phyloP scores from a whole-genome alignment of 2,797 vertebrate species.

The Anguilla megastoma region DNA sequence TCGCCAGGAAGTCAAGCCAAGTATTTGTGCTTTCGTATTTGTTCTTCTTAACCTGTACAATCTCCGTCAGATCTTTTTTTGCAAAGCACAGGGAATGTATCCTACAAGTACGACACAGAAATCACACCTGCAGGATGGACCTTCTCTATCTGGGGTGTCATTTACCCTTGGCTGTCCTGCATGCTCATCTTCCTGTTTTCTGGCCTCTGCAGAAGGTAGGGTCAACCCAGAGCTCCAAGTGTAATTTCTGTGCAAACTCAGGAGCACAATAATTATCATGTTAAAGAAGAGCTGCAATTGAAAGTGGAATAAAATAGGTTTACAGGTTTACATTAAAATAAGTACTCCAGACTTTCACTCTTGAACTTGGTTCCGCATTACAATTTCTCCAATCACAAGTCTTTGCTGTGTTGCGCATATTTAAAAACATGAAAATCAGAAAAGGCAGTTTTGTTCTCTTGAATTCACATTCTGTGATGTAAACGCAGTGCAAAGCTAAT shows the following conservation, averaged over 20 bases:
- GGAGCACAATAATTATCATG: neutral
- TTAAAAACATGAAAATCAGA: neutral
- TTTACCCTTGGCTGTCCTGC: conserved; percentile 57
- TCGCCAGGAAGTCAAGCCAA: neutral
- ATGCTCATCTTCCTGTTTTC: conserved; percentile 52
- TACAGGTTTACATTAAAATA: neutral
- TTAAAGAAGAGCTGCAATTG: neutral
- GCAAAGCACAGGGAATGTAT: conserved; percentile 53
- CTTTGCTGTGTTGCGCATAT: neutral
- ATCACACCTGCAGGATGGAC: conserved; percentile 65
- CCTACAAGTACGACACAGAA: conserved; percentile 55
- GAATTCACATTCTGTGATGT: neutral
- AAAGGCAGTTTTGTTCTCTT: neutral
- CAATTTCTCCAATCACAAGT: neutral
- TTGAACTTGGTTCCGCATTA: neutral
- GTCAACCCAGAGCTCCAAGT: neutral
- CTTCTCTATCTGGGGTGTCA: conserved; percentile 65
- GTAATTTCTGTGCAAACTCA: neutral
- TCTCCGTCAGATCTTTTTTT: conserved; percentile 55
- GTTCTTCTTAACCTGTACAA: neutral
- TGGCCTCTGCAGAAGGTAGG: conserved; percentile 58
- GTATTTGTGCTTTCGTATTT: neutral
- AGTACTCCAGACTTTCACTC: neutral
- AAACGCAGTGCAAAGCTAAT: neutral
- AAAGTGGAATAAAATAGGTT: neutral